These are phyloP conservation scores for Thera obeliscata DNA, from an alignment of 2,888 invertebrate genomes.

Conservation along the genomic window DNA sequence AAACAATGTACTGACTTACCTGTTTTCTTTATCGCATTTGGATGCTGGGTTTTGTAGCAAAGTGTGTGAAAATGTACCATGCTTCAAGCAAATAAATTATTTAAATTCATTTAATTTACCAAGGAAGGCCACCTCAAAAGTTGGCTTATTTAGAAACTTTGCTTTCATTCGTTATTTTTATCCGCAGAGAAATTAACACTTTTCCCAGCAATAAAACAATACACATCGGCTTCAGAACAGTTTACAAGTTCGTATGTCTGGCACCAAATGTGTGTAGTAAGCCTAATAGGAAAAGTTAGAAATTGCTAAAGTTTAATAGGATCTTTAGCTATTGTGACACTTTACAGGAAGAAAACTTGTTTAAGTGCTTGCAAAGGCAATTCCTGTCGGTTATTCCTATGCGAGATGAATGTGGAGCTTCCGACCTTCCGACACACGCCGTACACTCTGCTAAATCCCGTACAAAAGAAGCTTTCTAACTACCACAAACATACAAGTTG, in stretches of 20 bases:
- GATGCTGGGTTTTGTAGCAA: too few species aligned
- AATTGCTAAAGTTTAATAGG: constrained; percentile 79
- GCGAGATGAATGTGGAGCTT: constrained; percentile 2
- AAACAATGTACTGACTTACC: too few species aligned
- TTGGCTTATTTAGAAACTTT: not conserved
- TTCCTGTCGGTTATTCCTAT: constrained; percentile 55
- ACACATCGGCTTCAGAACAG: constrained; percentile 39
- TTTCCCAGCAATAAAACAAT: constrained; percentile 37
- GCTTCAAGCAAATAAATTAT: not conserved
- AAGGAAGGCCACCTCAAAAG: not conserved
- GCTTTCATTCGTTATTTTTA: not conserved
- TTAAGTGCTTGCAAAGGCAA: constrained; percentile 65
- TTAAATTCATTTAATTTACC: constrained; percentile 13
- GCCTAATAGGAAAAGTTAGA: constrained; percentile 77
- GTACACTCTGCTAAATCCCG: too few species aligned
- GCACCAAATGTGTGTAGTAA: constrained; percentile 61
- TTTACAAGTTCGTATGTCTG: constrained; percentile 46
- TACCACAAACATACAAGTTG: too few species aligned
- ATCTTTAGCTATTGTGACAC: constrained; percentile 78
- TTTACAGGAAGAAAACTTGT: constrained; percentile 67
- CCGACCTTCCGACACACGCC: too few species aligned
- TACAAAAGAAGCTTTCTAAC: too few species aligned
- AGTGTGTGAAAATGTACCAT: too few species aligned
- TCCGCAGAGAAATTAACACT: constrained; percentile 20
- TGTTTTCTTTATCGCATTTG: too few species aligned